Base-by-base conservation (phyloP, 64 coral and sea anemone genomes). In the Montipora foliosa region DNA sequence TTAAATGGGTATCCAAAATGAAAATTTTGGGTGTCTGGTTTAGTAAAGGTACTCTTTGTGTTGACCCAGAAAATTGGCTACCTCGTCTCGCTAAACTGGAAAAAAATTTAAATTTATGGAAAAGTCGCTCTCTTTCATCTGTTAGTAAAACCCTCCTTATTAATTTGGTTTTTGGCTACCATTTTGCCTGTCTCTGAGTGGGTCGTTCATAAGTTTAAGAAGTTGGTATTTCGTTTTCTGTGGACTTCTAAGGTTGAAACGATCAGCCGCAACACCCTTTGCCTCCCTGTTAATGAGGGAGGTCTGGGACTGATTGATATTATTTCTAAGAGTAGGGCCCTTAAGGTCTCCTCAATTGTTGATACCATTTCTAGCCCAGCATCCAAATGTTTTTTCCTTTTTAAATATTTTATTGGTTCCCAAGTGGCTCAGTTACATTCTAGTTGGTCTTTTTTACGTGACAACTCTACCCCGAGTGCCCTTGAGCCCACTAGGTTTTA, bases 1-100 rank as follows among this genome's bases (percentile, higher is more conserved):
- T 79, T 3, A 94, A 55, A 9, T 75, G 93, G 87, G 87, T 89
- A 2, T 15, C 4, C 0, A 89, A 84, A 19, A 94, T 94, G 79
- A 89, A 84, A n/a, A 59, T 90, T 11, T 25, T 91, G 15, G 80
- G 59, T 0, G 45, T 77, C 0, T 87, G 49, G 21, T 95, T 90
- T 84, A 75, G 80, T 0, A 74, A 75, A 3, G 25, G 78, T 2
- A 1, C 20, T 2, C 3, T 2, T 7, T 37, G 19, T 48, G 80
- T 83, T 0, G 70, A 61, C 52, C 17, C n/a, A 12, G 17, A 47
- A 6, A 84, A 92, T 24, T 77, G 90, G 90, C 52, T 51, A 0
- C 24, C 64, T 5, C 0, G 67, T 3, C 9, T 84, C 16, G n/a
- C 14, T 49, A 20, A 81, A 14, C 55, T 92, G 1, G 61, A 77